A percentile compares a stretch with the other conserved stretches of the same genome.
Evolutionary conservation across 2,113 vertebrate species (phyloP).

Genomic region (Eptesicus fuscus): DNA sequence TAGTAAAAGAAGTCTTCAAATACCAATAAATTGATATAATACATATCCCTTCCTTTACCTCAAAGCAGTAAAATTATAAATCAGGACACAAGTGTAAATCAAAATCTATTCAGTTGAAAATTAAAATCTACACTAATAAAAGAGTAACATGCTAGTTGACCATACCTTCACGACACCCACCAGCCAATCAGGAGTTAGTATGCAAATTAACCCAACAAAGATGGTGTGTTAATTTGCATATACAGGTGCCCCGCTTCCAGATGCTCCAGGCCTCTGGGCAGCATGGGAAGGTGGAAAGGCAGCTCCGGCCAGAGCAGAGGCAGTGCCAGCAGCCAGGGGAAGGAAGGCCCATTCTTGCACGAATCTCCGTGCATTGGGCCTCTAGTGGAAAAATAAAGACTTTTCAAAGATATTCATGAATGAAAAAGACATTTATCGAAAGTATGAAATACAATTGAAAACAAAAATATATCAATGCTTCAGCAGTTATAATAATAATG

Average conservation of each 20-base stretch:
- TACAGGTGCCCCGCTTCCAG: too few species aligned
- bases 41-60: not conserved
- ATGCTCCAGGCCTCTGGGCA: too few species aligned
- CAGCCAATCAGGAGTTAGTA: too few species aligned
- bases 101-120: not conserved
- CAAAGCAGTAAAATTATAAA: constrained; percentile 1
- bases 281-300: too few species aligned
- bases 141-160: too few species aligned
- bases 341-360: too few species aligned
- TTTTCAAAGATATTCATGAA: not conserved
- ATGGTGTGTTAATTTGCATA: too few species aligned
- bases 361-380: too few species aligned
- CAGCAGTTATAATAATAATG: not conserved
- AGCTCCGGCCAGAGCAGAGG: too few species aligned
- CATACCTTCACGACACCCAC: too few species aligned
- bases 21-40: not conserved
- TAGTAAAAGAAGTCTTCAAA: not conserved
- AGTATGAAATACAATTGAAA: not conserved
- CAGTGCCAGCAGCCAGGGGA: too few species aligned
- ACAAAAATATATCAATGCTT: not conserved
- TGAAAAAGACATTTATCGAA: not conserved
- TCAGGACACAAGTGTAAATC: not conserved
- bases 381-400: not conserved
- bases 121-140: not conserved
- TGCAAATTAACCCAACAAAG: too few species aligned